These are phyloP conservation scores for Phallusia fumigata DNA, from an alignment of 23 tunicate species.

Conservation along the genomic window DNA sequence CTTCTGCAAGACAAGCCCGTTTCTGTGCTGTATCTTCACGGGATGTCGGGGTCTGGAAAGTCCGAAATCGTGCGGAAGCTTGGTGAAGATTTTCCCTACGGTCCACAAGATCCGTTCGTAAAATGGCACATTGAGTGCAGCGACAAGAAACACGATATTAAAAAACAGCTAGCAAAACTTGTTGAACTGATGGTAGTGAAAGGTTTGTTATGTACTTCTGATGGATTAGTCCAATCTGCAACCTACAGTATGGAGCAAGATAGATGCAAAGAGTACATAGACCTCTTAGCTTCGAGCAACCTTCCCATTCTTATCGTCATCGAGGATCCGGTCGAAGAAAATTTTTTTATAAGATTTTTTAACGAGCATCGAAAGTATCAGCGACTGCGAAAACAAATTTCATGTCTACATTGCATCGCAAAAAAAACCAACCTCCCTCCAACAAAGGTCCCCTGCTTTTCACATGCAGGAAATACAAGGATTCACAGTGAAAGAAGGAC, in stretches of 20 bases:
- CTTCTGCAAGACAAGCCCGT: not conserved
- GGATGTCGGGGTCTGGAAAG: not conserved
- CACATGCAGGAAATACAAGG: not conserved
- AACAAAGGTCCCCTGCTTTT: not conserved
- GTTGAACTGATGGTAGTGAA: not conserved
- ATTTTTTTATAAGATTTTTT: not conserved
- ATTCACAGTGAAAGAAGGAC: not conserved
- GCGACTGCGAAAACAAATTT: not conserved
- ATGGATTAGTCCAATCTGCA: not conserved
- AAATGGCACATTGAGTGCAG: slow-evolving; percentile 3
- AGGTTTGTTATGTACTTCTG: not conserved
- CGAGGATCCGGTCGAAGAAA: not conserved
- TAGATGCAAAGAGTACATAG: not conserved
- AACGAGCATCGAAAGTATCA: not conserved
- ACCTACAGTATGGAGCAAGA: not conserved
- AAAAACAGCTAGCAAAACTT: not conserved
- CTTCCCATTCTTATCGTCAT: not conserved
- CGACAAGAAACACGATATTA: not conserved
- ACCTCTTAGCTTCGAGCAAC: not conserved
- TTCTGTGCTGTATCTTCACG: not conserved
- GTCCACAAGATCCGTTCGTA: not conserved
- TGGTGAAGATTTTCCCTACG: not conserved
- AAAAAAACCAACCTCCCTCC: not conserved
- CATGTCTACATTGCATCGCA: not conserved
- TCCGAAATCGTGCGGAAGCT: not conserved